Conservation (phyloP, 2,888 invertebrate genomes). For the Idaea straminata region DNA sequence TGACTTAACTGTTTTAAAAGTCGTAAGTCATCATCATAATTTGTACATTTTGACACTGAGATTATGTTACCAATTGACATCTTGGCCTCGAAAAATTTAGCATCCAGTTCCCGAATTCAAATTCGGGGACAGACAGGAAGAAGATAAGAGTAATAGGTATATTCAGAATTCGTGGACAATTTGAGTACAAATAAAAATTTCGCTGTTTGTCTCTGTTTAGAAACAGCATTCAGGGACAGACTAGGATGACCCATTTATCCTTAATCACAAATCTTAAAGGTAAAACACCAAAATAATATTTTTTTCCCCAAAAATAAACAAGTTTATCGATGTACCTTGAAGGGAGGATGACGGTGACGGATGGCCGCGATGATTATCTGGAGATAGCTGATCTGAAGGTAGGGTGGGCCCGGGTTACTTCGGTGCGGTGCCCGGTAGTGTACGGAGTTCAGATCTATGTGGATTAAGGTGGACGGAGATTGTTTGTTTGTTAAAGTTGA, state of each 20-base stretch:
- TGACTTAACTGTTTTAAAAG: no score
- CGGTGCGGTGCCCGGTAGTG: neutral
- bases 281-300: constrained; percentile 14
- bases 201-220: no score
- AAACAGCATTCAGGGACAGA: neutral
- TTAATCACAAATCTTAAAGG: constrained; percentile 5
- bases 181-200: no score
- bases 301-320: neutral
- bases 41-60: no score
- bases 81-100: no score
- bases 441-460: neutral
- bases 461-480: neutral
- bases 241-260: neutral
- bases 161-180: no score
- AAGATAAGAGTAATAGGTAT: no score
- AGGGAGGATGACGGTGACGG: constrained; percentile 27
- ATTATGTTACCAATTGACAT: no score
- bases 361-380: constrained; percentile 31
- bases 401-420: constrained; percentile 18
- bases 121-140: no score
- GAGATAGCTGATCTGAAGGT: constrained; percentile 30
- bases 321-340: neutral
- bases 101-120: no score
- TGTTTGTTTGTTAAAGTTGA: no score
- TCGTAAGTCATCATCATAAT: no score